Conservation (phyloP, 2,797 vertebrate genomes). For the Pangasius djambal region DNA sequence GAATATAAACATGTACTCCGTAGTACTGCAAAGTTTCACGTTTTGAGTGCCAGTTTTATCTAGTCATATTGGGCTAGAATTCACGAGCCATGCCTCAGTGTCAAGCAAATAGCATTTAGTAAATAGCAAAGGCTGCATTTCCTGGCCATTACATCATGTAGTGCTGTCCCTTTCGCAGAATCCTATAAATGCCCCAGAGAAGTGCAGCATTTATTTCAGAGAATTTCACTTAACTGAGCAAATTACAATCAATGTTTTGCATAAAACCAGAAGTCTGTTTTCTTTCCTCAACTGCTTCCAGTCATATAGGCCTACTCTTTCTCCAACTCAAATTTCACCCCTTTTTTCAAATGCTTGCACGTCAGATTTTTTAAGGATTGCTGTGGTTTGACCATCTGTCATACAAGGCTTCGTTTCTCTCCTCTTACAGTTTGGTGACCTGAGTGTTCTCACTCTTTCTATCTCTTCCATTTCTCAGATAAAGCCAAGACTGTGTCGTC, state of each 20-base stretch:
- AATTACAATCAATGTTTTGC: neutral
- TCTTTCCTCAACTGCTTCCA: neutral
- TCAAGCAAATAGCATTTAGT: neutral
- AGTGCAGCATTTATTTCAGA: neutral
- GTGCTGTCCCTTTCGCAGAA: neutral
- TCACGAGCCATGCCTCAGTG: neutral
- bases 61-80: neutral
- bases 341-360: constrained; percentile 12
- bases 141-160: neutral
- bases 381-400: constrained; percentile 44
- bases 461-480: constrained; percentile 9
- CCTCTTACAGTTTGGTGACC: constrained; percentile 4
- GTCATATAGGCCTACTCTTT: neutral
- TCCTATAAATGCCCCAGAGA: neutral
- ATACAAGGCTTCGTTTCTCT: constrained; percentile 12
- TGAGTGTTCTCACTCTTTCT: constrained; percentile 21
- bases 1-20: neutral
- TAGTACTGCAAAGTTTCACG: neutral
- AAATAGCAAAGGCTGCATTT: neutral
- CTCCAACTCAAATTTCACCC: neutral
- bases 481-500: neutral
- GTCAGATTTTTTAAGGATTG: constrained; percentile 41
- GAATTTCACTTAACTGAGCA: neutral
- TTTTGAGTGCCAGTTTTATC: neutral
- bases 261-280: neutral